Percentiles rank a stretch among this genome's conserved stretches.
phyloP scores from a whole-genome alignment of 1,140 invertebrate genomes.

The Scaptomyza hsui region DNA sequence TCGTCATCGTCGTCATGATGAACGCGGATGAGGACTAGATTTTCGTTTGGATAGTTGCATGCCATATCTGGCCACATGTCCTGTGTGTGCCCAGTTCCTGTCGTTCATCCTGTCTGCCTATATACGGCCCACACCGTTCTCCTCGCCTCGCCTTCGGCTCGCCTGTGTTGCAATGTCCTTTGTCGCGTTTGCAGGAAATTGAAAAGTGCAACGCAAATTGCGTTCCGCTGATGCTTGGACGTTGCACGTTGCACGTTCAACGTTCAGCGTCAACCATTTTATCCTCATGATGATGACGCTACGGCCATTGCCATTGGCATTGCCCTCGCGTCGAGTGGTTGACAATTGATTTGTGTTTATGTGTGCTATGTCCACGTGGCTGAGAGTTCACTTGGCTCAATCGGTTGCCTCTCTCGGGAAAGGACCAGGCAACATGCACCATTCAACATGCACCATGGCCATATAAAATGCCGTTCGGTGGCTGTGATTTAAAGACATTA shows the following conservation, averaged over 20 bases:
- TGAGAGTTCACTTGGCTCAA: conserved; percentile 22
- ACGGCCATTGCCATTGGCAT: conserved; percentile 7
- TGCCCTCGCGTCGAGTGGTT: conserved; percentile 66
- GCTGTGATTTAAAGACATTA: conserved; percentile 77
- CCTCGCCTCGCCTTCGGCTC: no score
- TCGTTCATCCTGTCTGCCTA: background rate
- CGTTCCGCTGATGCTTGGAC: conserved; percentile 59
- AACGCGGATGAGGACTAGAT: conserved; percentile 57
- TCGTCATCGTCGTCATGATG: background rate
- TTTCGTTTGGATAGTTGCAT: conserved; percentile 75
- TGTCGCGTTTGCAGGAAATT: conserved; percentile 61
- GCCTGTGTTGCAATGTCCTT: conserved; percentile 55
- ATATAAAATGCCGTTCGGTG: conserved; percentile 73
- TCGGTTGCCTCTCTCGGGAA: background rate
- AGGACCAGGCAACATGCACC: background rate
- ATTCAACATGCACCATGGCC: background rate
- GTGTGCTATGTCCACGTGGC: conserved; percentile 54
- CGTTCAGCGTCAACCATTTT: background rate
- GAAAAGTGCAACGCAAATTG: conserved; percentile 81
- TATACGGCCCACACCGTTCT: background rate
- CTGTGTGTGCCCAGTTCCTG: conserved; percentile 23
- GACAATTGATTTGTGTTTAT: conserved; percentile 82
- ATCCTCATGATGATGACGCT: conserved; percentile 33
- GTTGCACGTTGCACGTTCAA: conserved; percentile 9
- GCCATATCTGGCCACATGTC: conserved; percentile 44